Evolutionary conservation across 2,888 invertebrate genomes (phyloP).

Genomic region (Cistogaster globosa): DNA sequence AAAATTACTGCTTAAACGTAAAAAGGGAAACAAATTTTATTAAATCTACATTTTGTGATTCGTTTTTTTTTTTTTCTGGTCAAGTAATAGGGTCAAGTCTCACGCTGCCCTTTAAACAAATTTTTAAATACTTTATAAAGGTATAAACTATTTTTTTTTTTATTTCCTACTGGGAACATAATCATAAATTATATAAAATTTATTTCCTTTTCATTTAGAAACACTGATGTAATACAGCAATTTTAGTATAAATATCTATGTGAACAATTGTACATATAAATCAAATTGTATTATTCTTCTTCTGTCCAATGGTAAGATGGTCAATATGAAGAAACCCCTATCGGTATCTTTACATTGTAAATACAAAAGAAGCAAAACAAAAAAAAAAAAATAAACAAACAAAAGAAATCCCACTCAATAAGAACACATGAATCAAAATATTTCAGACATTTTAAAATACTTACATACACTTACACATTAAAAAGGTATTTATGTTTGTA

Average conservation of each 20-base stretch:
- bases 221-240: neutral
- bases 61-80: too few species aligned
- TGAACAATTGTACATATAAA: slow-evolving; percentile 23
- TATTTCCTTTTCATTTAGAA: slow-evolving; percentile 48
- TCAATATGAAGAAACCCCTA: slow-evolving; percentile 42
- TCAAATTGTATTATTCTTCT: slow-evolving; percentile 44
- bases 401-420: slow-evolving; percentile 55
- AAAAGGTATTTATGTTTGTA: neutral
- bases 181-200: slow-evolving; percentile 35
- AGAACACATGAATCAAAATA: slow-evolving; percentile 59
- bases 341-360: slow-evolving; percentile 38
- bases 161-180: slow-evolving; percentile 13
- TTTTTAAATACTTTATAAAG: neutral
- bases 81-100: neutral
- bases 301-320: slow-evolving; percentile 41
- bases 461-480: slow-evolving; percentile 39
- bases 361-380: slow-evolving; percentile 8
- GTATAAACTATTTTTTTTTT: neutral
- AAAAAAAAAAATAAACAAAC: slow-evolving; percentile 2
- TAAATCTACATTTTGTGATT: neutral
- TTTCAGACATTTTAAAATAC: slow-evolving; percentile 49
- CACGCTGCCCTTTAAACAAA: neutral
- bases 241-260: slow-evolving; percentile 21
- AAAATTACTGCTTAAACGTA: neutral
- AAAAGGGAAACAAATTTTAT: too few species aligned